Percentiles rank a stretch among this genome's conserved stretches.
phyloP scores from a whole-genome alignment of 2,797 vertebrate genomes.

The Phrynocephalus vlangalii region DNA sequence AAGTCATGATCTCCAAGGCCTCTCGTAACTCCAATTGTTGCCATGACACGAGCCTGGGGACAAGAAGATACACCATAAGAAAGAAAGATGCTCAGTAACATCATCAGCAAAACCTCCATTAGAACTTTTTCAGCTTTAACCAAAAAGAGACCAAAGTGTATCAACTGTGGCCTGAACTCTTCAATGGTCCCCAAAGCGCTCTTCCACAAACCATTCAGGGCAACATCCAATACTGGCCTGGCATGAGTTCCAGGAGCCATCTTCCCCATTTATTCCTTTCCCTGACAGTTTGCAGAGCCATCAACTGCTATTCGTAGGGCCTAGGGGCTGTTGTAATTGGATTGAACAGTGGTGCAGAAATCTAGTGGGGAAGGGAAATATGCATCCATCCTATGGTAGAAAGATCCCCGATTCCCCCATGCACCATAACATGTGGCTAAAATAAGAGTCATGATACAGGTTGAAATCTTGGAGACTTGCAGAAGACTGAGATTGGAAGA shows the following conservation, averaged over 20 bases:
- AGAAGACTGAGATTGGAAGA: neutral
- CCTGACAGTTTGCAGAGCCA: neutral
- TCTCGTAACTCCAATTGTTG: constrained; percentile 96
- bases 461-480: neutral
- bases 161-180: too few relatives aligned
- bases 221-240: neutral
- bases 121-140: too few relatives aligned
- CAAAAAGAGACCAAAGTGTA: too few relatives aligned
- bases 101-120: too few relatives aligned
- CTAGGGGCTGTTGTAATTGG: neutral
- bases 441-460: neutral
- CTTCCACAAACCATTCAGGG: too few relatives aligned
- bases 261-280: neutral
- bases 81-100: neutral
- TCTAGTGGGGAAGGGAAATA: neutral
- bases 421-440: neutral
- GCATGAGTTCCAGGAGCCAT: neutral
- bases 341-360: neutral
- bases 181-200: too few relatives aligned
- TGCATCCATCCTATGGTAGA: too few relatives aligned
- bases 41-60: constrained; percentile 93
- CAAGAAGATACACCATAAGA: constrained; percentile 27
- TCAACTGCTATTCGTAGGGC: neutral
- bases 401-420: too few relatives aligned
- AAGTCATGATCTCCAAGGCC: constrained; percentile 96